These are phyloP conservation scores for Chymomyza fuscimana DNA, from an alignment of 2,888 invertebrate genomes.

Conservation along the genomic window DNA sequence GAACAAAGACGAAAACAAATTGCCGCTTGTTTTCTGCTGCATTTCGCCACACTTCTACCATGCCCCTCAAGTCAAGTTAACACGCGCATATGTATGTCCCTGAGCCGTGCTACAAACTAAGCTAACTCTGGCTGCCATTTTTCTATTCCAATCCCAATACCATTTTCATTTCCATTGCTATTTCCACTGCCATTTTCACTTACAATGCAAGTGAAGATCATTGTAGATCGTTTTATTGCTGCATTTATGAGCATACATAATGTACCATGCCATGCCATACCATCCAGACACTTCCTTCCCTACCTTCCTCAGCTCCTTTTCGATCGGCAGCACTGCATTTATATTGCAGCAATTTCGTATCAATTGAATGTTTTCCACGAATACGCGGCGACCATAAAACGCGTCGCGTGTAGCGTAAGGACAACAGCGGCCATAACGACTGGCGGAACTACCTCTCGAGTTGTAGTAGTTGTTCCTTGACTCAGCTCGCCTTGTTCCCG, in stretches of 20 bases:
- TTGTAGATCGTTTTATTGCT: constrained; percentile 53
- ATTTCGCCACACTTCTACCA: constrained; percentile 48
- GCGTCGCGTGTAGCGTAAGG: constrained; percentile 64
- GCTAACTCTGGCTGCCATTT: constrained; percentile 48
- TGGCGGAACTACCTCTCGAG: background rate
- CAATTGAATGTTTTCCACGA: constrained; percentile 72
- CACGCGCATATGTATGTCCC: background rate
- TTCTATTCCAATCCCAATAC: constrained; percentile 4
- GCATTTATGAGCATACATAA: constrained; percentile 46
- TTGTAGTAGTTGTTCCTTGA: constrained; percentile 31
- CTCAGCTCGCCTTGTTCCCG: constrained; percentile 2
- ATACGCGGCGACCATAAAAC: constrained; percentile 59
- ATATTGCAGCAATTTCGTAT: constrained; percentile 74
- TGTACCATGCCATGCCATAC: constrained; percentile 27
- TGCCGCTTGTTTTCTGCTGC: constrained; percentile 34
- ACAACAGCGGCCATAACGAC: constrained; percentile 20
- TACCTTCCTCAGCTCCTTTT: constrained; percentile 10
- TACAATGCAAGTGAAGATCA: constrained; percentile 28
- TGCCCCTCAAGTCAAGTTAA: constrained; percentile 9
- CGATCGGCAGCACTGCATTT: constrained; percentile 71
- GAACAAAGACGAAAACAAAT: constrained; percentile 64
- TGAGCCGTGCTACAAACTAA: background rate
- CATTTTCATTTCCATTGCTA: background rate
- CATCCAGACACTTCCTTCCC: constrained; percentile 18
- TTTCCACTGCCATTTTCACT: constrained; percentile 12